phyloP scores from a whole-genome alignment of 37 sponge, comb jelly and placozoan species.

The Eunapius fragilis region DNA sequence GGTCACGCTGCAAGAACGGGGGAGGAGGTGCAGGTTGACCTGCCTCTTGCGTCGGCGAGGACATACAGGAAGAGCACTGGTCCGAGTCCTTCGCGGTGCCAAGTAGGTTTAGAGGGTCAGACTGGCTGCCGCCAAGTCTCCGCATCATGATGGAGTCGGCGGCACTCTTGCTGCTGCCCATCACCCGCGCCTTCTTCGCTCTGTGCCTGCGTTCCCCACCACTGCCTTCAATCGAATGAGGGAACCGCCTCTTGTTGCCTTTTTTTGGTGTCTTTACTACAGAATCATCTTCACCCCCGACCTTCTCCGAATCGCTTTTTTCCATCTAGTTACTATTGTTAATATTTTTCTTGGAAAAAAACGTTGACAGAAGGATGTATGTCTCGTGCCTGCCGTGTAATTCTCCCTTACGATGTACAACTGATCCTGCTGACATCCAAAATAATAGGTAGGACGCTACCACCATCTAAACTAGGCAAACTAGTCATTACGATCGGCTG shows the following conservation, averaged over 20 bases:
- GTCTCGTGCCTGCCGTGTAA: no score
- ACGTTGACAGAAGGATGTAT: no score
- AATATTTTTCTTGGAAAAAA: no score
- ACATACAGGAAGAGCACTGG: slow-evolving; percentile 72
- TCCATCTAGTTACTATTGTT: background rate
- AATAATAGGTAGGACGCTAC: background rate
- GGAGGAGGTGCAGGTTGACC: slow-evolving; percentile 47
- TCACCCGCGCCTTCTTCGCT: background rate
- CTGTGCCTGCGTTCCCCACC: background rate
- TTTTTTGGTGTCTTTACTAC: background rate
- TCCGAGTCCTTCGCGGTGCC: slow-evolving; percentile 11
- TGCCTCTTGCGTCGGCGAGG: slow-evolving; percentile 44
- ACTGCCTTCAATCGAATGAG: background rate
- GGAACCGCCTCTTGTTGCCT: background rate
- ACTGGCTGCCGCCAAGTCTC: slow-evolving; percentile 68
- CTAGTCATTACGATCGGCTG: background rate
- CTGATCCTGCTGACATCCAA: background rate
- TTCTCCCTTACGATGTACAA: background rate
- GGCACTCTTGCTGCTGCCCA: slow-evolving; percentile 21
- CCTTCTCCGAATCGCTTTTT: background rate
- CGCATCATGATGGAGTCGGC: slow-evolving; percentile 52
- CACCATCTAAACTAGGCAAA: background rate
- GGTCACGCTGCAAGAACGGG: slow-evolving; percentile 54
- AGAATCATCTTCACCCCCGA: background rate
- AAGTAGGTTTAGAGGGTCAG: slow-evolving; percentile 87